phyloP scores from a whole-genome alignment of 2,113 vertebrate species.

The Thamnaconus septentrionalis region DNA sequence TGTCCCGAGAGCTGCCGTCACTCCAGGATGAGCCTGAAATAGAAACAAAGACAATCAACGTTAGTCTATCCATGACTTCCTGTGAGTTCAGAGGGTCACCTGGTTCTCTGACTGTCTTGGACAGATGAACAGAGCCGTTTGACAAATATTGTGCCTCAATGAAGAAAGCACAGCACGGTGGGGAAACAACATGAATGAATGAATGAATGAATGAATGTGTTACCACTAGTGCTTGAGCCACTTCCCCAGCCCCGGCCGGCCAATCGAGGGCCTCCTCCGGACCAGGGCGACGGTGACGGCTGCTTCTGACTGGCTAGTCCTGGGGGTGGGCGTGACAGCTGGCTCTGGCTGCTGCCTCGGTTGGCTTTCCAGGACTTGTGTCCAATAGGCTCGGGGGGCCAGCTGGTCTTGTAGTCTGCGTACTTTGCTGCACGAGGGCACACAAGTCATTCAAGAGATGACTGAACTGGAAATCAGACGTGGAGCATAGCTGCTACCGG shows the following conservation, averaged over 20 bases:
- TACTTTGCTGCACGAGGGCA: constrained; percentile 86
- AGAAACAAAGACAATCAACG: not conserved
- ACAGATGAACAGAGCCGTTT: constrained; percentile 16
- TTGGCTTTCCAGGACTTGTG: constrained; percentile 98
- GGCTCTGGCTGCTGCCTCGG: constrained; percentile 93
- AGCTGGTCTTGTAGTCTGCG: constrained; percentile 96
- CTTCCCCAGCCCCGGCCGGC: constrained; percentile 88
- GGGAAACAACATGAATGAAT: not conserved
- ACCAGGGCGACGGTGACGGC: constrained; percentile 89
- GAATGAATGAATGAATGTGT: constrained; percentile 17
- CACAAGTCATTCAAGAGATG: constrained; percentile 5
- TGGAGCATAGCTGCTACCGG: not conserved
- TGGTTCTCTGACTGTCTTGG: not conserved
- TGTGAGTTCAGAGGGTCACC: not conserved
- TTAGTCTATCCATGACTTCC: not conserved
- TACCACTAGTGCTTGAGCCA: constrained; percentile 80
- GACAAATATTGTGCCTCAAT: not conserved
- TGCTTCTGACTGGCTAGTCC: constrained; percentile 93
- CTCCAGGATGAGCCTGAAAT: constrained; percentile 89
- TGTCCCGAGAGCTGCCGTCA: constrained; percentile 92
- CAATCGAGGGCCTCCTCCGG: constrained; percentile 87
- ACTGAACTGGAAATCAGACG: not conserved
- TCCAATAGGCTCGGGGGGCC: constrained; percentile 98
- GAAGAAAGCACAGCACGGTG: not conserved
- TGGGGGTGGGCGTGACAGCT: constrained; percentile 93